phyloP scores from a whole-genome alignment of 2,888 invertebrate species.

The Oscheius sp. region DNA sequence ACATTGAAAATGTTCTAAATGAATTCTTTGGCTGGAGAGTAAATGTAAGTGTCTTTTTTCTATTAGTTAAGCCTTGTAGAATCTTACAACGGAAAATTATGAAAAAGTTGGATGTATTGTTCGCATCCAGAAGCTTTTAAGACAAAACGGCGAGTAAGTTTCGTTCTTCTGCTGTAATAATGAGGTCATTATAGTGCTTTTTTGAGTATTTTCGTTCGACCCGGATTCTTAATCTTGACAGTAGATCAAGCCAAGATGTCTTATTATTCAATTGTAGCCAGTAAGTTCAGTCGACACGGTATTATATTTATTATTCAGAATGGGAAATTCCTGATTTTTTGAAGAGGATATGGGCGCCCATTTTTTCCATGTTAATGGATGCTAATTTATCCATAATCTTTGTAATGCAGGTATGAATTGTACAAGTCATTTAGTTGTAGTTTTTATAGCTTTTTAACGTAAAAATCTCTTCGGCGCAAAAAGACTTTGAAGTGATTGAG shows the following conservation, averaged over 20 bases:
- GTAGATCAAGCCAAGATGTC: background rate
- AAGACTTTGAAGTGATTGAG: background rate
- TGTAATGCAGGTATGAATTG: background rate
- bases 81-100: background rate
- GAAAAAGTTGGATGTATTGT: background rate
- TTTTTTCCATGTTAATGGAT: background rate
- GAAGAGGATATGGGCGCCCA: constrained; percentile 24
- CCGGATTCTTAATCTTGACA: background rate
- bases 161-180: background rate
- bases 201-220: background rate
- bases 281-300: background rate
- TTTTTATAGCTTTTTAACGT: background rate
- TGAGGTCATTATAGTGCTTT: background rate
- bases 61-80: background rate
- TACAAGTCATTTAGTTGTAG: background rate
- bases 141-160: background rate
- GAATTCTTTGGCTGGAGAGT: constrained; percentile 6
- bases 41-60: background rate
- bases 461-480: background rate
- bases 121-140: background rate
- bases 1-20: background rate
- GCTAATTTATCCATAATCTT: background rate
- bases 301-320: background rate
- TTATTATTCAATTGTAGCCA: background rate
- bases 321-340: constrained; percentile 13